A percentile compares a stretch with the other conserved stretches of the same genome.
Evolutionary conservation across 30 jellyfish, hydroid and myxozoan species (phyloP).

Genomic region (Catostylus mosaicus): DNA sequence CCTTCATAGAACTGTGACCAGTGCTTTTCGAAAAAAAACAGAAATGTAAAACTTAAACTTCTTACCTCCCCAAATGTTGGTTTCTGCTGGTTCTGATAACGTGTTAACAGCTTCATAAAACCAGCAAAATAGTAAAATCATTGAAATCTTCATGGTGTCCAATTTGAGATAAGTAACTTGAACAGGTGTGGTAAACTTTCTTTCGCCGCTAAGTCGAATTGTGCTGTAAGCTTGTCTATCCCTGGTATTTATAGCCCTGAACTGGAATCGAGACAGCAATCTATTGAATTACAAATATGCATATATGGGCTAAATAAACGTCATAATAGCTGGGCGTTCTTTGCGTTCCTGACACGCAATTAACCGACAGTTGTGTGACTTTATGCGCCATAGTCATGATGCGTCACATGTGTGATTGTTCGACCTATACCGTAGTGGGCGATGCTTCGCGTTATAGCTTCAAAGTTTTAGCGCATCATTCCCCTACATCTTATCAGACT

Average conservation of each 20-base stretch:
- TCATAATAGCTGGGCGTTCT: not conserved
- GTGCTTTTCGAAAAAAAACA: too few species aligned
- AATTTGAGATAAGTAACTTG: not conserved
- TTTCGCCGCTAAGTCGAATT: too few species aligned
- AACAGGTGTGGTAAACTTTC: not conserved
- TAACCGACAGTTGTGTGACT: not conserved
- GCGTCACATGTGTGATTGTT: too few species aligned
- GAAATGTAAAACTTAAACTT: not conserved
- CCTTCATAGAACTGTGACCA: too few species aligned
- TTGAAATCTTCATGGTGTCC: not conserved
- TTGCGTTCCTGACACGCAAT: constrained; percentile 7
- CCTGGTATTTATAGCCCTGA: not conserved
- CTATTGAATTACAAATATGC: not conserved
- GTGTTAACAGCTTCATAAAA: not conserved
- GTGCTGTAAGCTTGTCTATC: not conserved
- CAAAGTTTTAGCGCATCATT: too few species aligned
- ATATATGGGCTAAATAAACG: constrained; percentile 18
- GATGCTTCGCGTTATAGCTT: too few species aligned
- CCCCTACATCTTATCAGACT: too few species aligned
- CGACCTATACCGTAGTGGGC: too few species aligned
- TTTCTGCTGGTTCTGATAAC: not conserved
- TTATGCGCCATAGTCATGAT: not conserved
- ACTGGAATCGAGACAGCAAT: not conserved
- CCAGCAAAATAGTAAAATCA: not conserved
- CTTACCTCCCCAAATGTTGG: constrained; percentile 6